Evolutionary conservation across 2,113 vertebrate species (phyloP), one percentile per base, ranked within the genome.

Genomic region (Hemiscyllium ocellatum): DNA sequence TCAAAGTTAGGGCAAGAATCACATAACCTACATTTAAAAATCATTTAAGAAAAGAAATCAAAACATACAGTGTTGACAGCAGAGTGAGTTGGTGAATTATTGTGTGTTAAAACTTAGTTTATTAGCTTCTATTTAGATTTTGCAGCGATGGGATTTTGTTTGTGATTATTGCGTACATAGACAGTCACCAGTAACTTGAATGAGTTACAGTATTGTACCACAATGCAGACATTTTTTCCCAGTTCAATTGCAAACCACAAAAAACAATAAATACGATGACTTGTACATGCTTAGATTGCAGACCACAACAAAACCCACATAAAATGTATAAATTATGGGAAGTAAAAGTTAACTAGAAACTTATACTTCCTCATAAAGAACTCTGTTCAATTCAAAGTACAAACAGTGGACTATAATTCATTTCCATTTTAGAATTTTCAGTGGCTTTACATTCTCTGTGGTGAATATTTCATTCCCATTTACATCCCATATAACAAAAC

Each of bases 51-150:
- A 29, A 29, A 61, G 10, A 61, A 83, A 83, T 83, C 37, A 83
- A 83, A 83, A 15, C 80, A 15, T 83, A 47, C 20, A 83, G 42
- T 6, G 8, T 83, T 83, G 37, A 42, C 80, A 47, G 37, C 20
- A 0, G 80, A 42, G 37, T 47, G 42, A 47, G 37, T 37, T 42
- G 37, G n/a, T 42, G 17, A 83, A 42, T 83, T 42, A 83, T 83
- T 83, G 19, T 37, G 19, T 15, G 76, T 37, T 80, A n/a, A 15
- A 80, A 29, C 10, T 7, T 80, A 37, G 12, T 83, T 83, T 47
- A 83, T 83, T 20, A 83, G 80, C 80, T 83, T 83, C 80, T 83
- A 37, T 83, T 83, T 83, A 83, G 80, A 83, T 42, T 83, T 83
- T 20, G 4, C 42, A 47, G 4, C 37, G 20, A 42, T 37, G 17